Evolutionary conservation across 1,140 invertebrate species (phyloP).

Genomic region (Heliconius eleuchia): DNA sequence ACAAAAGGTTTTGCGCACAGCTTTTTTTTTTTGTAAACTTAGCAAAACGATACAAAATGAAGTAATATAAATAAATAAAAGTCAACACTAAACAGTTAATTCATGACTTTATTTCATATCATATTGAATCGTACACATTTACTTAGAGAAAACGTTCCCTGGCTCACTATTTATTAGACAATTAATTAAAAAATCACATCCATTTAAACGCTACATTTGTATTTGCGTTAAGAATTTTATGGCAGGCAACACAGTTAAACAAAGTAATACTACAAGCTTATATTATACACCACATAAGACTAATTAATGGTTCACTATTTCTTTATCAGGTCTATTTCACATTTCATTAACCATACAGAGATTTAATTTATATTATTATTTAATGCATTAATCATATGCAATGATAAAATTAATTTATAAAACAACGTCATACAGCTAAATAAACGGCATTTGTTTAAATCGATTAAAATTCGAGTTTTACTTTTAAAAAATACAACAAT

Average conservation of each 20-base stretch:
- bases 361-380: not conserved
- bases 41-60: too few species aligned
- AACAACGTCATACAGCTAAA: not conserved
- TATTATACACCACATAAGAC: constrained; percentile 24
- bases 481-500: not conserved
- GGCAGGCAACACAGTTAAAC: constrained; percentile 60
- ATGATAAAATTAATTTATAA: not conserved
- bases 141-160: constrained; percentile 63
- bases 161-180: constrained; percentile 54
- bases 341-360: not conserved
- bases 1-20: too few species aligned
- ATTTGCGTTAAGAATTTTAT: constrained; percentile 56
- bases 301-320: not conserved
- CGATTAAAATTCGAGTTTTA: not conserved
- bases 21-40: too few species aligned
- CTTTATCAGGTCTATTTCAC: not conserved
- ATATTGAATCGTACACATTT: constrained; percentile 68
- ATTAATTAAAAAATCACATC: constrained; percentile 74
- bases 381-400: not conserved
- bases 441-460: not conserved
- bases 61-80: constrained; percentile 7
- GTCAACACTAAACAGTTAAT: constrained; percentile 61
- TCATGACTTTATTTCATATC: constrained; percentile 70
- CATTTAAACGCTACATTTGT: constrained; percentile 62
- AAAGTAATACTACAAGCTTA: constrained; percentile 47